Percentiles rank a stretch among this genome's conserved stretches.
Conservation (phyloP, 1,140 invertebrate species). For the Papilio aristodemus region DNA sequence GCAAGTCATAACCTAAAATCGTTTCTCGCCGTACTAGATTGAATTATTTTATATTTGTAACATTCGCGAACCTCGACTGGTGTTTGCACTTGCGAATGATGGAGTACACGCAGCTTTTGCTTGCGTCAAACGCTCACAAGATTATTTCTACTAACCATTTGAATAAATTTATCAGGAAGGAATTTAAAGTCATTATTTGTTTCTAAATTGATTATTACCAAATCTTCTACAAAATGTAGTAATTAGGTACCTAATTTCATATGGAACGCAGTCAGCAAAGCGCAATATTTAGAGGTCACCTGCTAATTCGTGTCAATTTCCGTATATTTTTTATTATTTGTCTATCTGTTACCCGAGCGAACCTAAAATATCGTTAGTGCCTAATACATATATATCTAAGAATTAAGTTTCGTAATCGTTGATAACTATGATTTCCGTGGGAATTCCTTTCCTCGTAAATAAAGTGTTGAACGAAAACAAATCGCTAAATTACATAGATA, state of each 20-base stretch:
- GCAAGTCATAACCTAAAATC: constrained; percentile 39
- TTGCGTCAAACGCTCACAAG: constrained; percentile 8
- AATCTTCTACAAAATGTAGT: not conserved
- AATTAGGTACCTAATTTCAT: not conserved
- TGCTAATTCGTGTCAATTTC: too few species aligned
- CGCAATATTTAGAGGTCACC: too few species aligned
- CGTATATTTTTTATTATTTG: too few species aligned
- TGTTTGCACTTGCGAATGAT: constrained; percentile 64
- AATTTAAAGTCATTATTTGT: constrained; percentile 5
- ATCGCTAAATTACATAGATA: constrained; percentile 10
- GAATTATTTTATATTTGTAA: constrained; percentile 62
- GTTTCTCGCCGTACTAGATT: constrained; percentile 37
- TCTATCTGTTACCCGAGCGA: too few species aligned
- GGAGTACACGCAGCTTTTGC: constrained; percentile 55
- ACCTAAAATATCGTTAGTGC: too few species aligned
- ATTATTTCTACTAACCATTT: constrained; percentile 22
- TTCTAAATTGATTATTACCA: too few species aligned
- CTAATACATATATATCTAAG: not conserved
- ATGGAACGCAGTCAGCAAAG: too few species aligned
- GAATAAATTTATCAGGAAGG: not conserved
- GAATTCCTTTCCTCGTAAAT: constrained; percentile 12
- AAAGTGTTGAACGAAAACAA: constrained; percentile 10
- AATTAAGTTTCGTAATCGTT: not conserved
- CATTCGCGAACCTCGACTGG: constrained; percentile 54
- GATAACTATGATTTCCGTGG: not conserved